Evolutionary conservation across 2,797 vertebrate species (phyloP).

Genomic region (Uromys caudimaculatus): DNA sequence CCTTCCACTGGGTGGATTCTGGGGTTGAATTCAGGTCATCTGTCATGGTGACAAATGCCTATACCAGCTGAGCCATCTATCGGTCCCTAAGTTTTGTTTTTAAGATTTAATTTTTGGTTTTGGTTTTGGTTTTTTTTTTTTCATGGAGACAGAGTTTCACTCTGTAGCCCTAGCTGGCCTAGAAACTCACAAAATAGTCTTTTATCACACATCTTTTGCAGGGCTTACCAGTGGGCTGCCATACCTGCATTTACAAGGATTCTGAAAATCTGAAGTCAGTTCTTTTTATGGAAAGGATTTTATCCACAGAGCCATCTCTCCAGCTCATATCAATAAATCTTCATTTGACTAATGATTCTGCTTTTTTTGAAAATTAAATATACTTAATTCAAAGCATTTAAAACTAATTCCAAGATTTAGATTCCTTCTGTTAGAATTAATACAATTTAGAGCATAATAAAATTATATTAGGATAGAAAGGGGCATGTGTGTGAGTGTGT

Average conservation of each 20-base stretch:
- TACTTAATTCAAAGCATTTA: constrained; percentile 45
- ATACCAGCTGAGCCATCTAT: background rate
- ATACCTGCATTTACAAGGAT: background rate
- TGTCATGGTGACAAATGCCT: background rate
- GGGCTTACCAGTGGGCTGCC: background rate
- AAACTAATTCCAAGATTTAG: constrained; percentile 41
- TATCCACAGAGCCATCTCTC: background rate
- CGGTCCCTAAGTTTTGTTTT: background rate
- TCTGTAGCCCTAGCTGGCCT: background rate
- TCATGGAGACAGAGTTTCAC: background rate
- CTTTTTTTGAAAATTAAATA: constrained; percentile 38
- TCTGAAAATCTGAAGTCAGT: background rate
- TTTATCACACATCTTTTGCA: background rate
- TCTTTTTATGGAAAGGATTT: background rate
- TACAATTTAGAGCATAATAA: constrained; percentile 19
- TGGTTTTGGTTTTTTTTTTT: background rate
- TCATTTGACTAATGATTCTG: background rate
- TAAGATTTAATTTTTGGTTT: background rate
- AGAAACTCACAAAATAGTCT: background rate
- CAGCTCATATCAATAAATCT: background rate
- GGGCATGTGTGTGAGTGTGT: background rate
- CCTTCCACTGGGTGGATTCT: background rate
- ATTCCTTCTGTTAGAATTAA: constrained; percentile 39
- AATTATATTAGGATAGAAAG: background rate
- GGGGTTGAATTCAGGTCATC: background rate